Evolutionary conservation across 2,113 vertebrate genomes (phyloP), one percentile per base, ranked within the genome.

Genomic region (Psephotus haematonotus): DNA sequence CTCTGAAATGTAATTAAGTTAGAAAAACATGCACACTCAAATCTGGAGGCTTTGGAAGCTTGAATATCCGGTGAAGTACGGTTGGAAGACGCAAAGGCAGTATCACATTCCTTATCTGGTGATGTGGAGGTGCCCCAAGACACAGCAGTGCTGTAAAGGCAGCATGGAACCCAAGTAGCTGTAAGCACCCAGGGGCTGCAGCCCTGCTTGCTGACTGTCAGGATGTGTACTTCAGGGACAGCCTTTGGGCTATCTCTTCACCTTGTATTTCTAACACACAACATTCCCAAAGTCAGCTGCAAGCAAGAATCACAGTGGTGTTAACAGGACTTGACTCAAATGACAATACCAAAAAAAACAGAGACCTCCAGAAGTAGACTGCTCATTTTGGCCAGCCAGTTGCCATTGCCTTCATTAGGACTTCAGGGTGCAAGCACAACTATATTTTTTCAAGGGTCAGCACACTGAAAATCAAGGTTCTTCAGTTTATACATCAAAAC

Each of bases 1-100:
- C 67, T 94, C 13, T 12, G 67, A 97, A 97, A 94, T 64, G 39
- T 89, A 97, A 97, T 95, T 93, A 92, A 28, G 78, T 85, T 92
- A 82, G 88, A 82, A 95, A 96, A 96, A 84, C 57, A 92, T 10
- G n/a, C 33, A 77, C 37, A 71, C 41, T 92, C 41, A 76, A 13
- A 88, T 41, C 83, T 86, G 83, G 53, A 88, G 72, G 63, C 39
- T 90, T 60, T 88, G 74, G 82, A 92, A 92, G 69, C 59, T 82
- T 44, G 35, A 35, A 80, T 90, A 88, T 96, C 39, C 1, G 1
- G 62, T 37, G 68, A 88, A 91, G 35, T 47, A 46, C 10, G 31
- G 59, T 7, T 69, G 28, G 76, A 88, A 92, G 83, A 83, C 4
- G 7, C 49, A 82, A 57, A 31, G 2, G 12, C 22, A 49, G 8